Conservation (phyloP, 2,888 invertebrate species). For the Ophion slaviceki region DNA sequence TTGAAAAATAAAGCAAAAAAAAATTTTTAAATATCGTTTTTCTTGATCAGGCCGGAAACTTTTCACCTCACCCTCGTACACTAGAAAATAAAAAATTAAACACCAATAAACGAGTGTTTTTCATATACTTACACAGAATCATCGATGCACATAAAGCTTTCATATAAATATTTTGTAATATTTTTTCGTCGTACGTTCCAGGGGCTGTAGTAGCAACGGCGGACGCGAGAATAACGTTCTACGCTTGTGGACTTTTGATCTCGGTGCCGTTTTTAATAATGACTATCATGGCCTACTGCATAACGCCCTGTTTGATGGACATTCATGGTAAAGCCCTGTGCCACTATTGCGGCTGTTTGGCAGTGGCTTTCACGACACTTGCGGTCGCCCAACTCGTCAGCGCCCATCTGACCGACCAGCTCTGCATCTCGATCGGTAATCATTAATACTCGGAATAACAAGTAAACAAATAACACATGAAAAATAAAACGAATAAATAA, state of each 20-base stretch:
- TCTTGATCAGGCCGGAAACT: too few relatives aligned
- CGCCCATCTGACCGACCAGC: slow-evolving; percentile 83
- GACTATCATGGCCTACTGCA: slow-evolving; percentile 81
- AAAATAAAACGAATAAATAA: too few relatives aligned
- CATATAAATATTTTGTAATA: background rate
- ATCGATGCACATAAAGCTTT: too few relatives aligned
- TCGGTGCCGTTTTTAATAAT: slow-evolving; percentile 82
- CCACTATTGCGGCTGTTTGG: slow-evolving; percentile 85
- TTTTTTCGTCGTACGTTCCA: slow-evolving; percentile 63
- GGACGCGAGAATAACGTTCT: slow-evolving; percentile 76
- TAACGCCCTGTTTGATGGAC: slow-evolving; percentile 85
- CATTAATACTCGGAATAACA: background rate
- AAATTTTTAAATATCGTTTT: too few relatives aligned
- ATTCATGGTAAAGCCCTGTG: slow-evolving; percentile 86
- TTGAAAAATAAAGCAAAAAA: too few relatives aligned
- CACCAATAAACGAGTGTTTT: too few relatives aligned
- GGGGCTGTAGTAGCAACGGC: slow-evolving; percentile 67
- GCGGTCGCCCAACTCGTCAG: slow-evolving; percentile 86
- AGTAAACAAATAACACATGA: too few relatives aligned
- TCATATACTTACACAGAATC: too few relatives aligned
- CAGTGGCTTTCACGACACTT: slow-evolving; percentile 85
- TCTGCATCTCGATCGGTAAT: slow-evolving; percentile 83
- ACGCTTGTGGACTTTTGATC: slow-evolving; percentile 80
- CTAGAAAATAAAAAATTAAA: too few relatives aligned
- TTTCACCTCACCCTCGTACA: too few relatives aligned